Percentiles rank a stretch among this genome's conserved stretches.
Conservation (phyloP, 2,888 invertebrate genomes). For the Chorisops tibialis region DNA sequence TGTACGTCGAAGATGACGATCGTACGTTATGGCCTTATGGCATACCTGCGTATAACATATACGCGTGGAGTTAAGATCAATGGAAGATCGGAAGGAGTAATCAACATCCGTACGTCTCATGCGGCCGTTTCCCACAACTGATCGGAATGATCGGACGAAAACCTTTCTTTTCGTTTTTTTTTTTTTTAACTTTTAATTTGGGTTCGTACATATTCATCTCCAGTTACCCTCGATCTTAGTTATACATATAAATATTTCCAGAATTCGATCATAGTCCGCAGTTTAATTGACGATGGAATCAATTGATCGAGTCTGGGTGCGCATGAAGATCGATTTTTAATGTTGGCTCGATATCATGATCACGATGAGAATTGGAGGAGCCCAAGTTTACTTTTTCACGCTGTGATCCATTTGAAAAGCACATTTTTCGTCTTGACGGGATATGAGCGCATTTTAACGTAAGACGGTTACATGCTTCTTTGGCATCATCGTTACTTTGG, state of each 20-base stretch:
- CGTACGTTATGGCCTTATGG: too few relatives aligned
- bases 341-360: conserved; percentile 1
- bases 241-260: neutral
- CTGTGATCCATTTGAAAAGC: conserved; percentile 11
- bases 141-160: neutral
- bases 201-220: neutral
- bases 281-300: conserved; percentile 22
- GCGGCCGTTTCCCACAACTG: conserved; percentile 16
- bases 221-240: neutral
- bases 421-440: conserved; percentile 11
- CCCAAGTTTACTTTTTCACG: conserved; percentile 13
- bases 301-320: conserved; percentile 12
- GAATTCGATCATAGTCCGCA: conserved; percentile 11
- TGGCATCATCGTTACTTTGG: neutral
- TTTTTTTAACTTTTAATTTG: too few relatives aligned
- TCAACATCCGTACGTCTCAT: neutral
- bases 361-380: neutral
- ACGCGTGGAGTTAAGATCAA: too few relatives aligned
- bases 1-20: too few relatives aligned
- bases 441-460: neutral
- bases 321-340: conserved; percentile 18
- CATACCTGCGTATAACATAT: too few relatives aligned
- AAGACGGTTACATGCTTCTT: neutral
- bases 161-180: neutral
- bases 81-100: too few relatives aligned